phyloP scores from a whole-genome alignment of 2,888 invertebrate species.

The Amphipyra tragopoginis region DNA sequence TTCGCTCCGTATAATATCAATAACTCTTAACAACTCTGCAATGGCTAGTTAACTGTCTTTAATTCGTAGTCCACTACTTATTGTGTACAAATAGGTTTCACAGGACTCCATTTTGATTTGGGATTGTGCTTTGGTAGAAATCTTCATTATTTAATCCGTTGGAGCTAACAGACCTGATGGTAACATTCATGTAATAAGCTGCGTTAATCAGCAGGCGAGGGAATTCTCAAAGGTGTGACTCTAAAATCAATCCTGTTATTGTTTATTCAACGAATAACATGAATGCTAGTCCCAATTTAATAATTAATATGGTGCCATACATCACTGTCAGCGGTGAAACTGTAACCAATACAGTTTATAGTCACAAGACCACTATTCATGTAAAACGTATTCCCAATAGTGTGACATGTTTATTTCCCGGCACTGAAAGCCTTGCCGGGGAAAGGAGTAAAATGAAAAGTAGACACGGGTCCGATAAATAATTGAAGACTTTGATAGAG shows the following conservation, averaged over 20 bases:
- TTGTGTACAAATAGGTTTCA: too few relatives aligned
- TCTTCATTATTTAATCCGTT: background rate
- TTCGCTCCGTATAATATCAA: too few relatives aligned
- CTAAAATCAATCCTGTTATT: conserved; percentile 40
- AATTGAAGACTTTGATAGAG: conserved; percentile 89
- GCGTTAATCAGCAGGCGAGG: conserved; percentile 4
- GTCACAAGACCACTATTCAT: conserved; percentile 75
- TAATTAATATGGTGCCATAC: conserved; percentile 73
- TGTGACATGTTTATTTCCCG: conserved; percentile 83
- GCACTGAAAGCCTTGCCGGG: conserved; percentile 78
- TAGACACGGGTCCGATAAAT: conserved; percentile 90
- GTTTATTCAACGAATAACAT: conserved; percentile 46
- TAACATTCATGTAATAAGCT: conserved; percentile 8
- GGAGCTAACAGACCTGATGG: conserved; percentile 17
- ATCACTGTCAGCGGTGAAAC: conserved; percentile 71
- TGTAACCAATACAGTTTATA: conserved; percentile 74
- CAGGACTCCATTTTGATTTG: background rate
- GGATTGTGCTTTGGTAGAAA: conserved; percentile 3
- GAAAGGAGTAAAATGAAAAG: conserved; percentile 89
- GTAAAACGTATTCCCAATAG: conserved; percentile 81
- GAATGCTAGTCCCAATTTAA: conserved; percentile 51
- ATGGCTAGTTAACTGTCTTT: too few relatives aligned
- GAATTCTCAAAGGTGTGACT: conserved; percentile 32
- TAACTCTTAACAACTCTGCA: too few relatives aligned
- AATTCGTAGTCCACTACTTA: too few relatives aligned